A percentile compares a stretch with the other conserved stretches of the same genome.
These are phyloP conservation scores for Cheilosia vernalis DNA, from an alignment of 2,888 invertebrate genomes.

Conservation along the genomic window DNA sequence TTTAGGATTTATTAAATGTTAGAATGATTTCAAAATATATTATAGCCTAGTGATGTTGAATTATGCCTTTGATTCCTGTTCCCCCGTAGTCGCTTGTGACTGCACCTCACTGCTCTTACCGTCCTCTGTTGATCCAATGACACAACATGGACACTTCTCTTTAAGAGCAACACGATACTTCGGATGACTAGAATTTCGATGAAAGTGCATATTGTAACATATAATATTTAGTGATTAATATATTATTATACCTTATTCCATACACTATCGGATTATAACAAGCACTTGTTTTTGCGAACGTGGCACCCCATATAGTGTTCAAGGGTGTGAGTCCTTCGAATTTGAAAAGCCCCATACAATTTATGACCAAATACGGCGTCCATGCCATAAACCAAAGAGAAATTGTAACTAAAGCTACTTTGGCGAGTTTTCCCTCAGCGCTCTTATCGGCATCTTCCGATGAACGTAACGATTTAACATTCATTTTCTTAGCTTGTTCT, in stretches of 20 bases:
- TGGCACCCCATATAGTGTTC: conserved; percentile 94
- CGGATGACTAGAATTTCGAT: conserved; percentile 84
- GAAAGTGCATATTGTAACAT: not conserved
- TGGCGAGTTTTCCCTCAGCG: conserved; percentile 94
- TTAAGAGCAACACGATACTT: conserved; percentile 86
- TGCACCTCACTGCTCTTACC: conserved; percentile 81
- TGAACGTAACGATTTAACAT: conserved; percentile 93
- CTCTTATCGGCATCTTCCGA: conserved; percentile 90
- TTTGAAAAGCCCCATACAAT: conserved; percentile 91
- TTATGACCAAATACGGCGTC: conserved; percentile 94
- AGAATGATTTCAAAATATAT: conserved; percentile 54
- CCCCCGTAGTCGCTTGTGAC: conserved; percentile 82
- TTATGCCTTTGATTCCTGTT: conserved; percentile 82
- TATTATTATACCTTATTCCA: conserved; percentile 89
- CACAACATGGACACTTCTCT: conserved; percentile 86
- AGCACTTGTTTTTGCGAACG: conserved; percentile 96
- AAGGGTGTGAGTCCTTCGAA: conserved; percentile 89
- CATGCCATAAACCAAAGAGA: conserved; percentile 96
- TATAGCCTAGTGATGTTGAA: not conserved
- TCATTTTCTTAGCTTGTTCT: conserved; percentile 97
- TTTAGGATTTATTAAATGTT: conserved; percentile 41
- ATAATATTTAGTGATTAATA: not conserved
- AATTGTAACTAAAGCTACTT: conserved; percentile 95
- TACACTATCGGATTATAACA: conserved; percentile 96
- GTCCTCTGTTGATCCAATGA: conserved; percentile 82